Percentiles rank a stretch among this genome's conserved stretches.
Conservation (phyloP, 2,797 vertebrate species). For the Myotis vivesi region DNA sequence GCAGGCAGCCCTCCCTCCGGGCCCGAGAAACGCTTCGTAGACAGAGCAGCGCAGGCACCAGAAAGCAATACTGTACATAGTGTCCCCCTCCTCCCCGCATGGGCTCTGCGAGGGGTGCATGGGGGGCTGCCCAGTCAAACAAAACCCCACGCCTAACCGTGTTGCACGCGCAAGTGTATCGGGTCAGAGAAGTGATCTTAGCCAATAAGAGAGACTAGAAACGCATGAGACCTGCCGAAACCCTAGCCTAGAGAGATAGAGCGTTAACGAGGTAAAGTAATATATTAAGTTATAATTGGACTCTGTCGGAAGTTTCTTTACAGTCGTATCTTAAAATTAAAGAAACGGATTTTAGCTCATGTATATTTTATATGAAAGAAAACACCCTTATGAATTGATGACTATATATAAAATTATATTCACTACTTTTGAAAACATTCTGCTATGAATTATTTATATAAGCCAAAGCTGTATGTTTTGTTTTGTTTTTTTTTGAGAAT, state of each 20-base stretch:
- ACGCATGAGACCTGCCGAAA: conserved; percentile 87
- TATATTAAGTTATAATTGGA: conserved; percentile 92
- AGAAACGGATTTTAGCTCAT: conserved; percentile 89
- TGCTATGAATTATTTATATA: conserved; percentile 98
- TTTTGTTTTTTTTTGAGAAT: conserved; percentile 92
- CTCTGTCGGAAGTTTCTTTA: conserved; percentile 88
- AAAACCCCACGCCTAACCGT: conserved; percentile 80
- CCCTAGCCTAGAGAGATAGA: conserved; percentile 87
- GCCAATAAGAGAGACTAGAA: conserved; percentile 81
- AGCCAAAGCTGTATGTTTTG: conserved; percentile 97
- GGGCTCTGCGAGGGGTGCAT: conserved; percentile 87
- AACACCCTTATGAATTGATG: conserved; percentile 91
- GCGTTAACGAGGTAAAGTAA: conserved; percentile 88
- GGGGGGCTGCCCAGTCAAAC: conserved; percentile 80
- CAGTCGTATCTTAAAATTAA: conserved; percentile 86
- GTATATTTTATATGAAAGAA: conserved; percentile 92
- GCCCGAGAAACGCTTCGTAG: conserved; percentile 87
- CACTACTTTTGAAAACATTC: conserved; percentile 93
- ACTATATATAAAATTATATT: conserved; percentile 93
- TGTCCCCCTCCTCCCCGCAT: conserved; percentile 82
- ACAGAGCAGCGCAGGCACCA: conserved; percentile 88
- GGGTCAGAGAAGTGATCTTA: conserved; percentile 86
- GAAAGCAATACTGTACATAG: conserved; percentile 91
- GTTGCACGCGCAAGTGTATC: conserved; percentile 88
- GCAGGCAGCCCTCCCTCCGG: conserved; percentile 79